Evolutionary conservation across 2,113 vertebrate genomes (phyloP).

Genomic region (Bucco capensis): DNA sequence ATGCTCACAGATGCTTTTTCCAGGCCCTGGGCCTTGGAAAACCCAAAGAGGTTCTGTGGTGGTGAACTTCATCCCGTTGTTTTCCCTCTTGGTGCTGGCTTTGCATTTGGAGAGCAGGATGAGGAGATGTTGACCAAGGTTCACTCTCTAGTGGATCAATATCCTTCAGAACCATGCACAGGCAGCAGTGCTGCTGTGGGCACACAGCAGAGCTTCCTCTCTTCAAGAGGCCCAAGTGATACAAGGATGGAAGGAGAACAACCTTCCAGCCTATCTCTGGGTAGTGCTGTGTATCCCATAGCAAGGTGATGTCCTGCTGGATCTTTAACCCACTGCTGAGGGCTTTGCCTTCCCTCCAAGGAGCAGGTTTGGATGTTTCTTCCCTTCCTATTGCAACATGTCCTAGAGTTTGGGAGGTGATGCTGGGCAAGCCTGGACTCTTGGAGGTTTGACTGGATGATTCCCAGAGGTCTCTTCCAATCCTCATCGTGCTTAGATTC

Average conservation of each 20-base stretch:
- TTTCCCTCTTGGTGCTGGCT: background rate
- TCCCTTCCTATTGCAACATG: background rate
- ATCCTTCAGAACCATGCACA: background rate
- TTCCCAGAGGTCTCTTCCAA: background rate
- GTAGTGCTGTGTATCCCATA: background rate
- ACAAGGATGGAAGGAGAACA: background rate
- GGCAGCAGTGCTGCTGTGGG: background rate
- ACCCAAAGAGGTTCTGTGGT: background rate
- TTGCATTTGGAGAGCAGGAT: background rate
- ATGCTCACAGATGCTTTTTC: background rate
- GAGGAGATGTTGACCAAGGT: background rate
- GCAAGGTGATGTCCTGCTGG: background rate
- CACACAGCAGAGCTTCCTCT: background rate
- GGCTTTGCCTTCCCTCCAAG: background rate
- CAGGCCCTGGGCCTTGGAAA: background rate
- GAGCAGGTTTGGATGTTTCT: background rate
- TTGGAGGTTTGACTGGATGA: background rate
- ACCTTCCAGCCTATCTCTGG: background rate
- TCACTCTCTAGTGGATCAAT: background rate
- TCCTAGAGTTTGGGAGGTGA: background rate
- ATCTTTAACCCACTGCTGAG: background rate
- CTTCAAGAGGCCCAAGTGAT: background rate
- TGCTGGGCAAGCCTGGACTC: background rate
- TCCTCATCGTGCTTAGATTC: background rate
- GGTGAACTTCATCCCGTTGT: background rate